Percentiles rank a stretch among this genome's conserved stretches.
Evolutionary conservation across 1,140 invertebrate species (phyloP).

Genomic region (Cherax quadricarinatus): DNA sequence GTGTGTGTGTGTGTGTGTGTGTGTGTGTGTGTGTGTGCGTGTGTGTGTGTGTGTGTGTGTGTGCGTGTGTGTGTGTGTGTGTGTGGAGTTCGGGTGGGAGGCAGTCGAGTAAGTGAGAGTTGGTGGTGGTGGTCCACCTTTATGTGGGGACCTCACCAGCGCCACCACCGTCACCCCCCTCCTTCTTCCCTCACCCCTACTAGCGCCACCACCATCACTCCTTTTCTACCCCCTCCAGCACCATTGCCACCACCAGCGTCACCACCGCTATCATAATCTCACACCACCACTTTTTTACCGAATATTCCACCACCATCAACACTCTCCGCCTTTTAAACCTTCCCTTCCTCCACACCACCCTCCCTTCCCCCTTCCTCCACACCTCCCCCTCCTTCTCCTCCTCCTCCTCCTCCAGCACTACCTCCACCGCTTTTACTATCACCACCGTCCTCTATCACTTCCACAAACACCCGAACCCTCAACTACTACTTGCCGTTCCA

Average conservation of each 20-base stretch:
- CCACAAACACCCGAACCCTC: not conserved
- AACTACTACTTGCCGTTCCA: not conserved
- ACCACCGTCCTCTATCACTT: not conserved
- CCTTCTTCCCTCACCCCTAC: no score
- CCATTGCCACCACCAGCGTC: no score
- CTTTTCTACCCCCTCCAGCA: not conserved
- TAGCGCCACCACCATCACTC: no score
- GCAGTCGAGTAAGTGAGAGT: not conserved
- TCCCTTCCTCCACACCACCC: not conserved
- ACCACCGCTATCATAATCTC: no score
- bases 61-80: constrained; percentile 6
- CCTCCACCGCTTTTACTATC: not conserved
- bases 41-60: not conserved
- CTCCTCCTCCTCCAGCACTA: not conserved
- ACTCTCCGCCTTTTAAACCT: no score
- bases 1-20: not conserved
- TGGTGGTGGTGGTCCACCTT: not conserved
- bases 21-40: not conserved
- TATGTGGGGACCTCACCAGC: not conserved
- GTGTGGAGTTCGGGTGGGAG: not conserved
- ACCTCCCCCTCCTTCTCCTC: not conserved
- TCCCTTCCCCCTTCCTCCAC: not conserved
- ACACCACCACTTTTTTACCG: no score
- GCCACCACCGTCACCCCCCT: no score
- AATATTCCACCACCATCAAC: no score